Percentiles rank a stretch among this genome's conserved stretches.
Evolutionary conservation across 2,888 invertebrate species (phyloP).

Genomic region (Myopa testacea): DNA sequence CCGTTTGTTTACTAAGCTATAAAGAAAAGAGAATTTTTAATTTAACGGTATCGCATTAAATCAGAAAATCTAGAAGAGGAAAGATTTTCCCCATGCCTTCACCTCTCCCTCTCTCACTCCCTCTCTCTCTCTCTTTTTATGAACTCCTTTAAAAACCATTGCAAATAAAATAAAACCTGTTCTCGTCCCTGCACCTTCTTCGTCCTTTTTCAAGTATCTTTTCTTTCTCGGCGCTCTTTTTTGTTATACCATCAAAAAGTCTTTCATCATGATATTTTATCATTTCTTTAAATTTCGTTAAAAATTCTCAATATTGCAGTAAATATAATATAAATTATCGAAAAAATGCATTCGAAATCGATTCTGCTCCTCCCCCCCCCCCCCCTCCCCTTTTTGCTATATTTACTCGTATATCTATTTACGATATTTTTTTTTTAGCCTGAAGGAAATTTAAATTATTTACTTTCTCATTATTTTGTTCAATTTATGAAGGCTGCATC

Average conservation of each 20-base stretch:
- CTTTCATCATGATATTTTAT: no score
- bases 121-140: neutral
- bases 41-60: neutral
- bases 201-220: neutral
- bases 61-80: neutral
- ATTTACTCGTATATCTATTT: neutral
- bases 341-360: no score
- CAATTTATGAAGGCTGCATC: no score
- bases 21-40: constrained; percentile 1
- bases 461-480: no score
- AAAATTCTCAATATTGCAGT: no score
- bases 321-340: no score
- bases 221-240: no score
- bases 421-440: neutral
- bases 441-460: no score
- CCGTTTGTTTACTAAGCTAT: constrained; percentile 1
- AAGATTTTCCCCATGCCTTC: neutral
- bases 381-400: neutral
- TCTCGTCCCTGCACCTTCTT: neutral
- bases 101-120: neutral
- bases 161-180: neutral
- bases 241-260: no score
- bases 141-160: no score
- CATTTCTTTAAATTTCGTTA: no score
- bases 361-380: no score